Evolutionary conservation across 2,888 invertebrate species (phyloP), one percentile per base, ranked within the genome.

Genomic region (Erpobdella octoculata): DNA sequence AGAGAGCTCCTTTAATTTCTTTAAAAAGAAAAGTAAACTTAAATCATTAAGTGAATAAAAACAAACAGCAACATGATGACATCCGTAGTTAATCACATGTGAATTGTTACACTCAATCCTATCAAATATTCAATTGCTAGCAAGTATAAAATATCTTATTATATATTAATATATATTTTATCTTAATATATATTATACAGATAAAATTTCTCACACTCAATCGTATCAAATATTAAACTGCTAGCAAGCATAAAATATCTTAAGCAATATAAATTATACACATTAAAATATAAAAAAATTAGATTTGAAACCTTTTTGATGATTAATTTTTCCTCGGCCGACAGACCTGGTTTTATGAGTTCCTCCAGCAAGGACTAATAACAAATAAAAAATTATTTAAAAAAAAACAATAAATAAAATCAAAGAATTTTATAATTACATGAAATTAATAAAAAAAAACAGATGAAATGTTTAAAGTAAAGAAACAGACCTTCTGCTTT

Each of bases 251-350:
- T n/a, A n/a, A n/a, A n/a, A n/a, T n/a, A n/a, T n/a, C n/a, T n/a
- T n/a, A n/a, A n/a, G n/a, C n/a, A n/a, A n/a, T n/a, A n/a, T n/a
- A n/a, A n/a, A n/a, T n/a, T n/a, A n/a, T n/a, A n/a, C n/a, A n/a
- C n/a, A n/a, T n/a, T n/a, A 12, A 41, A 41, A 41, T 18, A 9
- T 18, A 62, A n/a, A 31, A 31, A 5, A 33, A 62, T 6, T 28
- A 35, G 12, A 33, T 62, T 33, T 33, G 5, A 62, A 62, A 62
- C 62, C 31, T 62, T 62, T 62, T 62, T 62, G 31, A 62, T 15
- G n/a, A 35, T 9, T 35, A 62, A 33, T 35, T 31, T 31, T 6
- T 62, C 62, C 33, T 62, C 62, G n/a, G n/a, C 35, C 1, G 33
- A 12, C 9, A 62, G 8, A 33, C 62, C 35, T 2, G 62, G 62